phyloP scores from a whole-genome alignment of 2,888 invertebrate genomes.

The Hybos culiciformis region DNA sequence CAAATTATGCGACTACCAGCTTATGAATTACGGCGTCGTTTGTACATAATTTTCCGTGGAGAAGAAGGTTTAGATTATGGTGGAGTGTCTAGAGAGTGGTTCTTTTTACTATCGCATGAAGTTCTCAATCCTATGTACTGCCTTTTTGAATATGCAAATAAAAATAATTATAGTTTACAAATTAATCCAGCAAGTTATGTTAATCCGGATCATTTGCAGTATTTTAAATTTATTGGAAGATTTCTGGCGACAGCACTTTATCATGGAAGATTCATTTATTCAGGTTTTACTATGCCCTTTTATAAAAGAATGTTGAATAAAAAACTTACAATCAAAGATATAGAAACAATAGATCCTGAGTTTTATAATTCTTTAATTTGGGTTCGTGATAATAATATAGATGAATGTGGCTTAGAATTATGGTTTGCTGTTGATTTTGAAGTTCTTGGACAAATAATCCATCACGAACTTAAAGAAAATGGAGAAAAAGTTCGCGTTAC shows the following conservation, averaged over 20 bases:
- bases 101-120: slow-evolving; percentile 92
- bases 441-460: slow-evolving; percentile 92
- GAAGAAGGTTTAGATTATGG: slow-evolving; percentile 99
- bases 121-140: slow-evolving; percentile 99
- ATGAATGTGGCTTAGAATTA: slow-evolving; percentile 91
- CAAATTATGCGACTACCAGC: slow-evolving; percentile 97
- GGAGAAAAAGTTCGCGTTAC: slow-evolving; percentile 83
- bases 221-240: slow-evolving; percentile 97
- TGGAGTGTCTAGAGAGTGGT: slow-evolving; percentile 94
- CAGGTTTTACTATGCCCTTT: slow-evolving; percentile 98
- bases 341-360: slow-evolving; percentile 97
- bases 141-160: slow-evolving; percentile 98
- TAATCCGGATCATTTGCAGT: slow-evolving; percentile 97
- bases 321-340: slow-evolving; percentile 93
- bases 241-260: slow-evolving; percentile 97
- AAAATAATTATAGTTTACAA: slow-evolving; percentile 97
- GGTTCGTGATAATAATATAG: slow-evolving; percentile 91
- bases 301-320: slow-evolving; percentile 99
- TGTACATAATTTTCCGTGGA: slow-evolving; percentile 97
- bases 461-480: slow-evolving; percentile 87
- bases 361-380: slow-evolving; percentile 96
- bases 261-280: slow-evolving; percentile 97
- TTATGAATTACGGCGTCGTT: slow-evolving; percentile 82
- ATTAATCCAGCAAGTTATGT: slow-evolving; percentile 99
- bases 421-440: slow-evolving; percentile 98